Base-by-base conservation (phyloP, 2,888 invertebrate genomes). In the Pilophorus perplexus region DNA sequence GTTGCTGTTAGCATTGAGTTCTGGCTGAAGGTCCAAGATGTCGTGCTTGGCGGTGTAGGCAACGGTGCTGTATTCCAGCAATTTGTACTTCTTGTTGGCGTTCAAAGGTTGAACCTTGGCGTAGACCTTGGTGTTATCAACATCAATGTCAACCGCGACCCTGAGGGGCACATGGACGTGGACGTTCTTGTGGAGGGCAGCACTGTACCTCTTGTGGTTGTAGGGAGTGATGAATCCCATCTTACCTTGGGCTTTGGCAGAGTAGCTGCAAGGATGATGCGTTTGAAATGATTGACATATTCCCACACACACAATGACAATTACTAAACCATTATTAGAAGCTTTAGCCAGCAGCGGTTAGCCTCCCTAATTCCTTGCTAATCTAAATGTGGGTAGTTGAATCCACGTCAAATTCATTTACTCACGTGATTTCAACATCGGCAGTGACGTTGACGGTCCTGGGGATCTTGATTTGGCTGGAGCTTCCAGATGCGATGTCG, bases 141-240 rank as follows among this genome's bases (percentile, higher is more conserved):
- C 69, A 59, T 81, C 78, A 20, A 83, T 64, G 71, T 80, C 78
- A 1, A 77, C 70, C 18, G 75, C 75, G 14, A 84, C 22, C n/a
- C 87, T 86, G 2, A 85, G 67, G 14, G 88, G 87, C 2, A 85
- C 68, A 71, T 84, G 76, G 0, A 84, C 23, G 73, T 86, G 85
- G 8, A 81, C 66, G 72, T 84, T 83, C 73, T 79, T 82, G 66
- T 85, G 80, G 23, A 84, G 79, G 70, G 87, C 88, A 59, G 83
- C 82, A 28, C 83, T 76, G 72, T 84, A 83, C 33, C 80, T 75
- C 55, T 80, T 79, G 55, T 78, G 76, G 71, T 85, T 82, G 72
- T 82, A 81, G 28, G 87, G 82, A 12, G 86, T 82, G 66, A 85
- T 75, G 75, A 88, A 87, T 66, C 87, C 85, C 68, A 85, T 77